These are phyloP conservation scores for Alectura lathami DNA, from an alignment of 2,113 vertebrate genomes.

Conservation along the genomic window DNA sequence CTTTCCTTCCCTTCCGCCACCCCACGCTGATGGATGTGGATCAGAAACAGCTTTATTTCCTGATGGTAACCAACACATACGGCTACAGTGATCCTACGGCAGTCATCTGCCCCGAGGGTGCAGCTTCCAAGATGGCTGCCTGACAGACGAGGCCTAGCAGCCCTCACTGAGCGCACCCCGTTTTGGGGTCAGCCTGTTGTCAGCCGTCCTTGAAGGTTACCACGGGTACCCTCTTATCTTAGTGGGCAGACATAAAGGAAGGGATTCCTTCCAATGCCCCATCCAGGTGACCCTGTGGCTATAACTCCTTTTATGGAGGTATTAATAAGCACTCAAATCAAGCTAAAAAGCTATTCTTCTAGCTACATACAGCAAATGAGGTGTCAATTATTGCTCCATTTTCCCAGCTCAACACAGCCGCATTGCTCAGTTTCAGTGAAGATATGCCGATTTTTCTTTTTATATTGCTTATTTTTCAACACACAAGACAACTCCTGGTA, in stretches of 20 bases:
- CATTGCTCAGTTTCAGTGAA: neutral
- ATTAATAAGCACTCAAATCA: neutral
- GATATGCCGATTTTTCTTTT: neutral
- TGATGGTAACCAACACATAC: neutral
- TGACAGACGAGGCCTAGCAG: neutral
- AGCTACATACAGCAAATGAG: neutral
- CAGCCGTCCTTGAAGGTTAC: neutral
- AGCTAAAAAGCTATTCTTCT: neutral
- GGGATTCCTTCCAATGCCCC: neutral
- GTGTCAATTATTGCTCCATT: neutral
- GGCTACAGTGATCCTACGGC: neutral
- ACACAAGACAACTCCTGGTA: accelerated
- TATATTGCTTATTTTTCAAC: no score
- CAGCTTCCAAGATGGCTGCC: neutral
- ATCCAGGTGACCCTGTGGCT: neutral
- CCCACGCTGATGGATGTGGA: accelerated
- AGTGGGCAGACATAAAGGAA: neutral
- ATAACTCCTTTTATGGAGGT: neutral
- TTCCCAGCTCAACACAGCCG: neutral
- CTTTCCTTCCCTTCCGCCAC: neutral
- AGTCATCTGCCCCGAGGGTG: neutral
- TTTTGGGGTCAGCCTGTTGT: neutral
- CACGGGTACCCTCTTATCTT: neutral
- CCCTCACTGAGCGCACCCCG: accelerated
- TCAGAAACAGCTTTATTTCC: neutral